Base-by-base conservation (phyloP, 2,888 invertebrate species). In the Coleophora flavipennella region DNA sequence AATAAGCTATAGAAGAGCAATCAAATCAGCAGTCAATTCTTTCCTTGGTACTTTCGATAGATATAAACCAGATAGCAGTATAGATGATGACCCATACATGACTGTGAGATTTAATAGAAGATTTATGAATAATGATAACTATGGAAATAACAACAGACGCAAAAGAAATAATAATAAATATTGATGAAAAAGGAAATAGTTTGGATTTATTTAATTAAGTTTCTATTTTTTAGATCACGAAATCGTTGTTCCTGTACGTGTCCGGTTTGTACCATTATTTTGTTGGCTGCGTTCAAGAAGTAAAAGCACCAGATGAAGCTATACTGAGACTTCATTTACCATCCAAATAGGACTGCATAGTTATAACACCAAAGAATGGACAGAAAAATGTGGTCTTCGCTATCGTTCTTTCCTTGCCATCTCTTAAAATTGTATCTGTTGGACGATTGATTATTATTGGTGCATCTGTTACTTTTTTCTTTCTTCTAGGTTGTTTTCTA, bases 21-120 rank as follows among this genome's bases (percentile, higher is more conserved):
- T 83, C 1, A 64, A 63, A 34, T 70, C 68, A 13, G 83, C 81
- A 3, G 52, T 83, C 1, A 59, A 61, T 31, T 59, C 67, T 2
- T 83, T 83, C 42, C 42, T 83, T 28, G 65, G 69, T 1, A 73
- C 80, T 0, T 84, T 83, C 39, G 71, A 80, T 41, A 64, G 55
- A 10, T 83, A 62, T 36, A 79, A 77, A 48, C 40, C 60, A 1
- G 58, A 66, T 8, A 65, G 63, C 3, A 63, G 67, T n/a, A 51
- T 59, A 1, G 68, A 54, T 2, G 74, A 78, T 42, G 61, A 59
- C 11, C 83, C 83, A 0, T 84, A 83, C 41, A 83, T 81, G 81
- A 72, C 73, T 0, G 57, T 67, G 33, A 54, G 68, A 25, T 84
- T 81, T 38, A 77, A 83, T 40, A 67, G 83, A 45, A 60, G 79